Conservation (phyloP, 1,140 invertebrate genomes). For the Atta colombica region DNA sequence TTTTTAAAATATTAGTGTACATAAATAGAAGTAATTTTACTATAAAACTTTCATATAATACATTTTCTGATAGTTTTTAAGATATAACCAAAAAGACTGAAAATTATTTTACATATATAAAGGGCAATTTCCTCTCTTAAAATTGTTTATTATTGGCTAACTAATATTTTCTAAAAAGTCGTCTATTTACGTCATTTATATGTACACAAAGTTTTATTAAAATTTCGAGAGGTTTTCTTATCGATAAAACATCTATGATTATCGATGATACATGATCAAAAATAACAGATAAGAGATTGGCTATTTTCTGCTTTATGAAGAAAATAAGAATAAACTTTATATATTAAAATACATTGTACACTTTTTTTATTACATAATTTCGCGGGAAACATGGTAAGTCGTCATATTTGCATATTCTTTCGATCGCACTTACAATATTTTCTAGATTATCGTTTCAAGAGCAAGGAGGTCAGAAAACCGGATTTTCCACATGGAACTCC, state of each 20-base stretch:
- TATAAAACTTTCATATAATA: too few relatives aligned
- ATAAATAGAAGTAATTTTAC: too few relatives aligned
- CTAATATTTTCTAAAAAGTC: too few relatives aligned
- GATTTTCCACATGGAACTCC: neutral
- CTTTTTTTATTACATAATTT: conserved; percentile 14
- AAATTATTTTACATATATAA: too few relatives aligned
- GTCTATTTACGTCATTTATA: too few relatives aligned
- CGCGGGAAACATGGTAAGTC: neutral
- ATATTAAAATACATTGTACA: neutral
- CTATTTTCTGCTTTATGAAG: neutral
- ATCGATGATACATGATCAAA: neutral
- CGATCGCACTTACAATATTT: conserved; percentile 37
- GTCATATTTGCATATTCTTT: conserved; percentile 45
- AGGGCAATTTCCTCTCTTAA: too few relatives aligned
- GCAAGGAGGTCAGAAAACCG: conserved; percentile 4
- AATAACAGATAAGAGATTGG: too few relatives aligned
- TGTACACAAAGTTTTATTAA: too few relatives aligned
- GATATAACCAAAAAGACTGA: too few relatives aligned
- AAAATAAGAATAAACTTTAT: neutral
- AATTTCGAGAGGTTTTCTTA: neutral
- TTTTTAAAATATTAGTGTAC: too few relatives aligned
- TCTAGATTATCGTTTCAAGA: conserved; percentile 23
- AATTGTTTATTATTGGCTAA: too few relatives aligned
- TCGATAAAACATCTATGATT: conserved; percentile 25
- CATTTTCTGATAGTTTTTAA: too few relatives aligned